Evolutionary conservation across 64 coral and sea anemone species (phyloP), one percentile per base, ranked within the genome.

Genomic region (Dendronephthya gigantea): DNA sequence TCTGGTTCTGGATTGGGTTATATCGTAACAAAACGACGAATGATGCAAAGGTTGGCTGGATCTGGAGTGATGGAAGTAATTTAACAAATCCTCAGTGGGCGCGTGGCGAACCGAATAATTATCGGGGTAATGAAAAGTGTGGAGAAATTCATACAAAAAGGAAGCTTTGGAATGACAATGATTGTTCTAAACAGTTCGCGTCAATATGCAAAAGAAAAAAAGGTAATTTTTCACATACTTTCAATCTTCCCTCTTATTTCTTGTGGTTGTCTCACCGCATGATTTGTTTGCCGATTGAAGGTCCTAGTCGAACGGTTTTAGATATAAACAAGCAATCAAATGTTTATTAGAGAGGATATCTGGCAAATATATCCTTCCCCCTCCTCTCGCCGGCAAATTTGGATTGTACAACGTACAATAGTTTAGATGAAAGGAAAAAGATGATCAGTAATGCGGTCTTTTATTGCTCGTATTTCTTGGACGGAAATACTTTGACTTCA

Each of bases 61-160:
- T 79, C 36, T 79, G 72, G 72, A 39, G 30, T 79, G 72, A 79
- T 79, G 72, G 72, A 39, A 79, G 36, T 1, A 79, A 79, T 35
- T 79, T 36, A 3, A 79, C 72, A 79, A 79, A 39, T 79, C 72
- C 30, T 79, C 72, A 79, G 29, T 79, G 72, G 72, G 11, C 0
- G 9, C 13, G 27, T 29, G 8, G 72, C 17, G 72, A 79, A 79
- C 72, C 72, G 1, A 79, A 79, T 35, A 79, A 79, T 19, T 79
- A 79, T 19, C 32, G 22, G 72, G 36, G 36, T 79, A 79, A 79
- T 1, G 72, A 13, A 79, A 34, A 39, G 10, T 79, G 72, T 79
- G 72, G 30, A 36, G 72, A 79, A 79, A 4, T 79, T 17, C 37
- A 15, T 34, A 17, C 5, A 19, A 30, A 15, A 14, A 79, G 32